Conservation (phyloP, 2,888 invertebrate genomes). For the Rhyacophila evoluta region DNA sequence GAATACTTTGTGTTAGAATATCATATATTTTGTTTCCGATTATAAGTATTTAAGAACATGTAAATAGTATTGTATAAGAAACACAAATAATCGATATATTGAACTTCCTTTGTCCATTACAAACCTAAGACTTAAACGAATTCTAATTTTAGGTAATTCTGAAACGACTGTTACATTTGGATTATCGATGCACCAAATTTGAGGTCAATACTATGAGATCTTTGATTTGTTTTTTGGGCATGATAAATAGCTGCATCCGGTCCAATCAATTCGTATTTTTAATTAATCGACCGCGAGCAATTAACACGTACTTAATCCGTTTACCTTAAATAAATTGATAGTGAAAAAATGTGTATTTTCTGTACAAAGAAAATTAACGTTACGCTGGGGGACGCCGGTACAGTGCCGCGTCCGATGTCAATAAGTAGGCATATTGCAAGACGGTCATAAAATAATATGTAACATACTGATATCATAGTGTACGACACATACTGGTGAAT, state of each 20-base stretch:
- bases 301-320: conserved; percentile 1
- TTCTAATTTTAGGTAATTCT: too few species aligned
- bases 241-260: neutral
- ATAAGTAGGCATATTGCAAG: too few species aligned
- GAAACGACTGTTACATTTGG: neutral
- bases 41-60: too few species aligned
- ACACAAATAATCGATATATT: too few species aligned
- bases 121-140: too few species aligned
- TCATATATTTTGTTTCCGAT: too few species aligned
- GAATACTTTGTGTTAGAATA: too few species aligned
- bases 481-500: too few species aligned
- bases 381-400: neutral
- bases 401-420: neutral
- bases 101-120: too few species aligned
- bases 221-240: neutral
- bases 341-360: neutral
- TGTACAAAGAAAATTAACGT: conserved; percentile 16
- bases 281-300: neutral
- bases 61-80: too few species aligned
- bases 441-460: too few species aligned
- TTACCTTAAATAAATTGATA: neutral
- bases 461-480: too few species aligned
- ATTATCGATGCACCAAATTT: neutral
- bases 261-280: conserved; percentile 12
- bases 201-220: neutral